These are phyloP conservation scores for Lethenteron camtschaticum DNA, from an alignment of 2,113 vertebrate species.

Conservation along the genomic window DNA sequence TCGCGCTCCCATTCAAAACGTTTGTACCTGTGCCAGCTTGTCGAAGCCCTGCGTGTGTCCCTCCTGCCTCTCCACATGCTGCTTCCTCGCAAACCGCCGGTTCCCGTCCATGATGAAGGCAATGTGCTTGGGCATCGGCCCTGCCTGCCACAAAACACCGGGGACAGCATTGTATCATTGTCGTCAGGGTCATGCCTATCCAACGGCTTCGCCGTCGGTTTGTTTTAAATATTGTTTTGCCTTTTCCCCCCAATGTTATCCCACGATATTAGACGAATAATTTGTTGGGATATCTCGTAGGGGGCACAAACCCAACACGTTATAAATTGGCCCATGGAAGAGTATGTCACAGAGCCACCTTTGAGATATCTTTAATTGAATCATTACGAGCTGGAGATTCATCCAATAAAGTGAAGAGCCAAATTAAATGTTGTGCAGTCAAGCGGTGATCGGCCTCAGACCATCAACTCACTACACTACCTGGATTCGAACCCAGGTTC, in stretches of 20 bases:
- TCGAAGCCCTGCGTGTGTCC: slow-evolving; percentile 82
- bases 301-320: background rate
- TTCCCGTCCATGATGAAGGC: slow-evolving; percentile 99
- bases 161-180: background rate
- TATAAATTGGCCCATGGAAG: background rate
- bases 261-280: background rate
- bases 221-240: background rate
- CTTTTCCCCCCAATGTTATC: background rate
- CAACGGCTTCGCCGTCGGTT: background rate
- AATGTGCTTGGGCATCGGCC: slow-evolving; percentile 81
- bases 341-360: no score
- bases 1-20: background rate
- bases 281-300: background rate
- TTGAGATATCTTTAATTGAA: no score
- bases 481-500: no score
- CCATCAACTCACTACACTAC: no score
- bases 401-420: no score
- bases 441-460: no score
- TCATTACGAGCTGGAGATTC: no score
- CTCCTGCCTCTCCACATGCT: slow-evolving; percentile 54
- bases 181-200: background rate
- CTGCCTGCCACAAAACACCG: slow-evolving; percentile 29
- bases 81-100: slow-evolving; percentile 67
- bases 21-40: slow-evolving; percentile 63
- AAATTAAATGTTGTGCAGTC: no score